Conservation (phyloP, 2,113 vertebrate genomes). For the Chlamydotis undulata region DNA sequence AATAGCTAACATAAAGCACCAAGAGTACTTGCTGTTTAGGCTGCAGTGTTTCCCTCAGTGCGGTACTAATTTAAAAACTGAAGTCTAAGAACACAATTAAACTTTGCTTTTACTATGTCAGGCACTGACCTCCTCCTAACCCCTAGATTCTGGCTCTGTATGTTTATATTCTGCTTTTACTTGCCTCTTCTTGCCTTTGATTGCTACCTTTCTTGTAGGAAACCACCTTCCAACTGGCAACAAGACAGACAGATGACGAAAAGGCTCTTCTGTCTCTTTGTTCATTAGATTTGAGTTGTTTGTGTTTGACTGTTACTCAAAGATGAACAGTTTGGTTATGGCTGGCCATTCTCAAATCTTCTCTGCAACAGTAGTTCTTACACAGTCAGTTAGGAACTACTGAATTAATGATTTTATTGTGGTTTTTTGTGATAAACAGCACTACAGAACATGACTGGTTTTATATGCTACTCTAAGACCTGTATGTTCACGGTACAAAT, state of each 20-base stretch:
- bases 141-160: not conserved
- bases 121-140: not conserved
- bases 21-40: not conserved
- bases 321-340: not conserved
- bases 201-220: slow-evolving; percentile 17
- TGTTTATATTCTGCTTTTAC: slow-evolving; percentile 20
- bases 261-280: not conserved
- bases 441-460: not conserved
- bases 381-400: not conserved
- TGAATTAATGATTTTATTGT: not conserved
- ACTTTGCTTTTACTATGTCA: not conserved
- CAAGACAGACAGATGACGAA: not conserved
- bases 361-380: not conserved
- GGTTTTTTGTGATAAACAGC: not conserved
- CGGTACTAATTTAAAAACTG: not conserved
- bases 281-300: not conserved
- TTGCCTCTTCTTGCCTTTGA: slow-evolving; percentile 36
- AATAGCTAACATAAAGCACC: not conserved
- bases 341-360: not conserved
- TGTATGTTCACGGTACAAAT: not conserved
- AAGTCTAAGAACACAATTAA: not conserved
- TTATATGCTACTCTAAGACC: not conserved
- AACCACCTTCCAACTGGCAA: slow-evolving; percentile 17
- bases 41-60: not conserved
- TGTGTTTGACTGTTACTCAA: not conserved